phyloP scores from a whole-genome alignment of 1,140 invertebrate species.

The Goniozus legneri region DNA sequence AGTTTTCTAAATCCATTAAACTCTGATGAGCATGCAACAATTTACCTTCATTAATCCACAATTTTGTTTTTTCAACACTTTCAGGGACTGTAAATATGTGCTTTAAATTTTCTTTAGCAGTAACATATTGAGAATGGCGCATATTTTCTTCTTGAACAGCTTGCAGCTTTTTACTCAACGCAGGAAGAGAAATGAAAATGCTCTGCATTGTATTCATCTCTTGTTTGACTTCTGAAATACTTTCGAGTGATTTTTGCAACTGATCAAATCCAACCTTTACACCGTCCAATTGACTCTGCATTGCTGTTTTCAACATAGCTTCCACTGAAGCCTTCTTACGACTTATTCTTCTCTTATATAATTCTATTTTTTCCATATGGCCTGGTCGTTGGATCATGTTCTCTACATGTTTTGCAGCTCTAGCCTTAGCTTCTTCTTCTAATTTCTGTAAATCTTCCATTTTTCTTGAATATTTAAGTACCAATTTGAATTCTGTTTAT shows the following conservation, averaged over 20 bases:
- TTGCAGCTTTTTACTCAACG: conserved; percentile 74
- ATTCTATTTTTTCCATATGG: conserved; percentile 93
- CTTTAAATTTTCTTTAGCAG: conserved; percentile 96
- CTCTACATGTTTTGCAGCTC: conserved; percentile 86
- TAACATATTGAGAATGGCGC: conserved; percentile 91
- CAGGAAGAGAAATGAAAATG: conserved; percentile 64
- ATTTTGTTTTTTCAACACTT: conserved; percentile 91
- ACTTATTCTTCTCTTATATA: conserved; percentile 75
- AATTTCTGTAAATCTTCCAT: conserved; percentile 68
- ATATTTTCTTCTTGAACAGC: conserved; percentile 89
- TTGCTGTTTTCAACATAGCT: conserved; percentile 95
- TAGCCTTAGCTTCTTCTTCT: conserved; percentile 79
- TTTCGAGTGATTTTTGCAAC: conserved; percentile 76
- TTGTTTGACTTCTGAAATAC: conserved; percentile 74
- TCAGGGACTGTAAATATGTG: conserved; percentile 98
- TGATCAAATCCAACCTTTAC: conserved; percentile 92
- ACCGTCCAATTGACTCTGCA: conserved; percentile 96
- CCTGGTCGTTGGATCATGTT: conserved; percentile 93
- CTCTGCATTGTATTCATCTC: conserved; percentile 50
- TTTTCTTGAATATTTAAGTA: too few relatives aligned
- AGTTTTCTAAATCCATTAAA: conserved; percentile 93
- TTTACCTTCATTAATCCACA: conserved; percentile 93
- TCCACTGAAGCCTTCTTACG: conserved; percentile 93
- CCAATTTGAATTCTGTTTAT: too few relatives aligned
- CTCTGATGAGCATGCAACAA: conserved; percentile 92